phyloP scores from a whole-genome alignment of 2,888 invertebrate genomes.

The Nesidiocoris tenuis region DNA sequence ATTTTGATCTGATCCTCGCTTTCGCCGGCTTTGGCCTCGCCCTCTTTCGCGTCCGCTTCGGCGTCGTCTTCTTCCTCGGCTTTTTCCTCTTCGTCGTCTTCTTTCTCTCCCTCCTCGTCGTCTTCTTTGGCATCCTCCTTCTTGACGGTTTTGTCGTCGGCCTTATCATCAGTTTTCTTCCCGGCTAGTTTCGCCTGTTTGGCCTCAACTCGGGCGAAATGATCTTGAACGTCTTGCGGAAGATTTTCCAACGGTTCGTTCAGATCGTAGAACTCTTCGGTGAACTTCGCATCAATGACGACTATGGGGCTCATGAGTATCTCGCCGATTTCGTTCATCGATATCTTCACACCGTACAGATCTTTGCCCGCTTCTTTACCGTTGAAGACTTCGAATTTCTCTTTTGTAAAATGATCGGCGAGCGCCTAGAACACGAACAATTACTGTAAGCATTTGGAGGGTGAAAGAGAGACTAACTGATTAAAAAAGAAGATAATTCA shows the following conservation, averaged over 20 bases:
- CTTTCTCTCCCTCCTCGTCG: not conserved
- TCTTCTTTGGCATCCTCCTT: constrained; percentile 10
- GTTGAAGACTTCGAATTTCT: constrained; percentile 39
- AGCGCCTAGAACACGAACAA: constrained; percentile 34
- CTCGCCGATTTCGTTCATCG: constrained; percentile 43
- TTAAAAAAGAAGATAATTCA: too few species aligned
- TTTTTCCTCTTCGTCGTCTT: constrained; percentile 16
- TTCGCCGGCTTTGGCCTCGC: not conserved
- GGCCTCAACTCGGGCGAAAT: constrained; percentile 17
- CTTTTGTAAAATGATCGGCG: constrained; percentile 28
- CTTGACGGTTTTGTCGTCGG: not conserved
- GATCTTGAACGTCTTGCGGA: constrained; percentile 12
- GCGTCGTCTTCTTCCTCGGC: not conserved
- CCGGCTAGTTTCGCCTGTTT: not conserved
- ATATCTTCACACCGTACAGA: constrained; percentile 33
- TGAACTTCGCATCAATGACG: constrained; percentile 20
- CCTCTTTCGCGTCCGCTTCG: constrained; percentile 6
- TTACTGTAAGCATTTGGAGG: too few species aligned
- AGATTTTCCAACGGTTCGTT: constrained; percentile 5
- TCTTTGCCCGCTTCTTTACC: constrained; percentile 24
- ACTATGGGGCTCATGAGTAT: constrained; percentile 38
- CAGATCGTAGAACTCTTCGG: constrained; percentile 26
- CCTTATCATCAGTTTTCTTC: not conserved
- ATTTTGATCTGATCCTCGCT: constrained; percentile 28
- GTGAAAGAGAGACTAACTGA: too few species aligned